These are phyloP conservation scores for Cladorhizidae sp. DNA, from an alignment of 37 sponge, comb jelly and placozoan species.

Conservation along the genomic window DNA sequence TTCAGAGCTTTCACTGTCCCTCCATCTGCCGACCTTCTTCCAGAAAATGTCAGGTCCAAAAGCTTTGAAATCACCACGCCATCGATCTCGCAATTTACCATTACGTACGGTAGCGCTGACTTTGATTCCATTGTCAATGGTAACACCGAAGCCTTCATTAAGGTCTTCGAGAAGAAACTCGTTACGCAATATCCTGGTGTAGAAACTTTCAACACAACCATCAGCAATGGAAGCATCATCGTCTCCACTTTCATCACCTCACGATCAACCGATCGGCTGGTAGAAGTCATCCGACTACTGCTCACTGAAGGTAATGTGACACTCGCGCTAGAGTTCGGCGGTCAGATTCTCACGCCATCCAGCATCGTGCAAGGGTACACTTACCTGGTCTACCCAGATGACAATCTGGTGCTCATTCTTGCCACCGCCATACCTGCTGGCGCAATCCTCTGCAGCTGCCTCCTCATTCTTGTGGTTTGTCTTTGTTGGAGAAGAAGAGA, in stretches of 20 bases:
- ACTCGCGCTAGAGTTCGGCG: conserved; percentile 35
- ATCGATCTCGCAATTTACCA: conserved; percentile 7
- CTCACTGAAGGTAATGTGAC: background rate
- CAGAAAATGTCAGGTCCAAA: background rate
- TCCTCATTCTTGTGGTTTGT: conserved; percentile 18
- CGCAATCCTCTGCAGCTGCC: background rate
- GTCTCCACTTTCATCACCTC: conserved; percentile 37
- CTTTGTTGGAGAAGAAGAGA: background rate
- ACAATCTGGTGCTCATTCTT: conserved; percentile 39
- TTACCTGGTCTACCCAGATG: conserved; percentile 16
- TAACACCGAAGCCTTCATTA: conserved; percentile 16
- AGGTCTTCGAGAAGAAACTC: background rate
- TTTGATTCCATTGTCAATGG: conserved; percentile 9
- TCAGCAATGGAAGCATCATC: conserved; percentile 46
- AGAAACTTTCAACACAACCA: conserved; percentile 20
- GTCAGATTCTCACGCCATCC: background rate
- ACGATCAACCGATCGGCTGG: conserved; percentile 7
- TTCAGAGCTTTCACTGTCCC: conserved; percentile 50
- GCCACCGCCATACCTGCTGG: conserved; percentile 33
- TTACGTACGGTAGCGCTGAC: conserved; percentile 42
- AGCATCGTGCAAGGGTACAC: conserved; percentile 31
- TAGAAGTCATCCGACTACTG: background rate
- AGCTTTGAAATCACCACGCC: conserved; percentile 13
- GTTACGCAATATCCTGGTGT: background rate
- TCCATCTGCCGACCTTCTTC: background rate